Evolutionary conservation across 2,888 invertebrate genomes (phyloP).

Genomic region (Drosophila mayaguana): DNA sequence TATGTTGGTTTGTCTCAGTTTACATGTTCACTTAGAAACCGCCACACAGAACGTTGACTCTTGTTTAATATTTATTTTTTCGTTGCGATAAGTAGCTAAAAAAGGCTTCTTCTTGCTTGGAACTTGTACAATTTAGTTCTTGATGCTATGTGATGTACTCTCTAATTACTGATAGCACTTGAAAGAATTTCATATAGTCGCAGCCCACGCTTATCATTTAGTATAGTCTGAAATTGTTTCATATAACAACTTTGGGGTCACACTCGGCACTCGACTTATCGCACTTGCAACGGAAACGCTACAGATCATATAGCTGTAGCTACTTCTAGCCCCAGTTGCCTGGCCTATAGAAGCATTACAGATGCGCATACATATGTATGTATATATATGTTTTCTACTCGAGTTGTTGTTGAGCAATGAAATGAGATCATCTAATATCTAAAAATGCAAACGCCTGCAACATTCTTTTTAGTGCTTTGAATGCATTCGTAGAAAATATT

Average conservation of each 20-base stretch:
- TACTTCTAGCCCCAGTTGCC: slow-evolving; percentile 13
- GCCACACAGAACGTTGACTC: slow-evolving; percentile 55
- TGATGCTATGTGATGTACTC: slow-evolving; percentile 1
- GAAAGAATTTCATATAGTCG: slow-evolving; percentile 24
- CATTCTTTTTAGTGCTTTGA: slow-evolving; percentile 12
- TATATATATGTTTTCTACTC: slow-evolving; percentile 6
- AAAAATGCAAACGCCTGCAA: slow-evolving; percentile 46
- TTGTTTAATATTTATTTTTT: slow-evolving; percentile 21
- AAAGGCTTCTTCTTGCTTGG: slow-evolving; percentile 21
- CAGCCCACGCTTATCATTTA: slow-evolving; percentile 53
- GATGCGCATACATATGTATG: slow-evolving; percentile 1
- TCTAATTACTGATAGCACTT: slow-evolving; percentile 37
- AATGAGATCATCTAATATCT: slow-evolving; percentile 54
- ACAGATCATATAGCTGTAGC: slow-evolving; percentile 19
- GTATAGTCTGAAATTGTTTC: slow-evolving; percentile 34
- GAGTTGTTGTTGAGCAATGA: slow-evolving; percentile 5
- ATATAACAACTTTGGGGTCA: slow-evolving; percentile 58
- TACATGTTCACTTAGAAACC: slow-evolving; percentile 70
- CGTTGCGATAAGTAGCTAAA: slow-evolving; percentile 46
- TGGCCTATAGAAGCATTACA: slow-evolving; percentile 22
- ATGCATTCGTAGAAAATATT: not conserved
- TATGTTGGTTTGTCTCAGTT: slow-evolving; percentile 56
- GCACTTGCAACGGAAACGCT: slow-evolving; percentile 69
- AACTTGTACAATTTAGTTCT: slow-evolving; percentile 19
- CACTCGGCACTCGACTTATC: slow-evolving; percentile 54